A percentile compares a stretch with the other conserved stretches of the same genome.
Conservation (phyloP, 1,140 invertebrate genomes). For the Drosophila willistoni region DNA sequence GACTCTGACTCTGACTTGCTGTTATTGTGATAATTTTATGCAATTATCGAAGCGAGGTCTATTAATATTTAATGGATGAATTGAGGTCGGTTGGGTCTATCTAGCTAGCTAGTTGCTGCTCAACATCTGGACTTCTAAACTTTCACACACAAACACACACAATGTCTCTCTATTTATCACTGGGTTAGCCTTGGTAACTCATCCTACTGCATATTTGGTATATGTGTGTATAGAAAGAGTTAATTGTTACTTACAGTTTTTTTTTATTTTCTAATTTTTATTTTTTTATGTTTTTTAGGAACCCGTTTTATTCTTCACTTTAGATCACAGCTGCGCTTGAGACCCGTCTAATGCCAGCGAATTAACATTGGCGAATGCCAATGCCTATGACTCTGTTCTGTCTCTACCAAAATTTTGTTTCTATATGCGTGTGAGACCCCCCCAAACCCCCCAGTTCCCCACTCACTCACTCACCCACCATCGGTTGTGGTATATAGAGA, state of each 20-base stretch:
- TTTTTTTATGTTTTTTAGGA: not conserved
- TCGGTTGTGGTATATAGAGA: slow-evolving; percentile 43
- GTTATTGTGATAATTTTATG: slow-evolving; percentile 46
- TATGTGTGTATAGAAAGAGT: slow-evolving; percentile 5
- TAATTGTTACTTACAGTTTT: slow-evolving; percentile 15
- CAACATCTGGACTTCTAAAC: slow-evolving; percentile 35
- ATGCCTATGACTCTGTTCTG: slow-evolving; percentile 48
- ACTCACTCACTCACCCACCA: not conserved
- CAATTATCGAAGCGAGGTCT: slow-evolving; percentile 47
- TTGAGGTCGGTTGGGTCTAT: slow-evolving; percentile 32
- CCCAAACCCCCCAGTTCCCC: not conserved
- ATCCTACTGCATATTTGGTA: not conserved
- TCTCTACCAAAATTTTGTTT: slow-evolving; percentile 50
- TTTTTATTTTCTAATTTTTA: not conserved
- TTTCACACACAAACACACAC: not conserved
- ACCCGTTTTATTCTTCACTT: slow-evolving; percentile 5
- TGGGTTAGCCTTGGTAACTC: slow-evolving; percentile 7
- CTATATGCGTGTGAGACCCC: slow-evolving; percentile 33
- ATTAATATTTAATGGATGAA: slow-evolving; percentile 56
- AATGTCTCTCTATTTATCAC: not conserved
- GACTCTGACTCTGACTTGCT: slow-evolving; percentile 28
- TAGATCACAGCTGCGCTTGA: slow-evolving; percentile 1
- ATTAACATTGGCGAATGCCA: slow-evolving; percentile 76
- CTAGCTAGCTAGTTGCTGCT: not conserved
- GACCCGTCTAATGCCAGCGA: slow-evolving; percentile 75